phyloP scores from a whole-genome alignment of 2,888 invertebrate genomes.

The Strigamia transsilvanica region DNA sequence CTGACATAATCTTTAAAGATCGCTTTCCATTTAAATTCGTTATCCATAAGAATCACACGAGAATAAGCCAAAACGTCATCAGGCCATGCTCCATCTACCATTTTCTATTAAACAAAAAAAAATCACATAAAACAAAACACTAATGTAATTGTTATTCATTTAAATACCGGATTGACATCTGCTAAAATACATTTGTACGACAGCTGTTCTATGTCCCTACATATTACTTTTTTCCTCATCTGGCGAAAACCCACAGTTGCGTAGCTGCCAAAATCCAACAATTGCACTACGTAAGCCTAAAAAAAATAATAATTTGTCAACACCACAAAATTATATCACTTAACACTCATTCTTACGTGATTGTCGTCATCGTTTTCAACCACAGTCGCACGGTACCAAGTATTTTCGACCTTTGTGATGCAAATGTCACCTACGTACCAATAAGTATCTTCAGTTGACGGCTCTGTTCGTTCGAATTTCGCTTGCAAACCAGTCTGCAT shows the following conservation, averaged over 20 bases:
- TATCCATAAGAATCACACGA: too few relatives aligned
- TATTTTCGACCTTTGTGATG: not conserved
- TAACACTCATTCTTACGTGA: not conserved
- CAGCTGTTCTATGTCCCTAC: not conserved
- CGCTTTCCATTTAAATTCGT: too few relatives aligned
- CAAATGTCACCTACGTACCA: not conserved
- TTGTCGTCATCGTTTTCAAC: not conserved
- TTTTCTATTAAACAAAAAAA: not conserved
- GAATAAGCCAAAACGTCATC: too few relatives aligned
- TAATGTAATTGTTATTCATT: not conserved
- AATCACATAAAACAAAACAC: not conserved
- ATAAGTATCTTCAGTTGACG: not conserved
- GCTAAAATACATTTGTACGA: not conserved
- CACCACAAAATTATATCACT: not conserved
- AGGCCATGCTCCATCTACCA: not conserved
- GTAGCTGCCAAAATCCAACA: not conserved
- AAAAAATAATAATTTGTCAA: not conserved
- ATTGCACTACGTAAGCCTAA: not conserved
- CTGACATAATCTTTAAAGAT: too few relatives aligned
- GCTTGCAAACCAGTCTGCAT: not conserved
- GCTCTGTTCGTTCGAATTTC: not conserved
- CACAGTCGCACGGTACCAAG: not conserved
- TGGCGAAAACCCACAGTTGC: not conserved
- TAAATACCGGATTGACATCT: not conserved
- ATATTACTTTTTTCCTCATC: not conserved